Percentiles rank a stretch among this genome's conserved stretches.
Conservation (phyloP, 1,140 invertebrate genomes). For the Penaeus indicus region DNA sequence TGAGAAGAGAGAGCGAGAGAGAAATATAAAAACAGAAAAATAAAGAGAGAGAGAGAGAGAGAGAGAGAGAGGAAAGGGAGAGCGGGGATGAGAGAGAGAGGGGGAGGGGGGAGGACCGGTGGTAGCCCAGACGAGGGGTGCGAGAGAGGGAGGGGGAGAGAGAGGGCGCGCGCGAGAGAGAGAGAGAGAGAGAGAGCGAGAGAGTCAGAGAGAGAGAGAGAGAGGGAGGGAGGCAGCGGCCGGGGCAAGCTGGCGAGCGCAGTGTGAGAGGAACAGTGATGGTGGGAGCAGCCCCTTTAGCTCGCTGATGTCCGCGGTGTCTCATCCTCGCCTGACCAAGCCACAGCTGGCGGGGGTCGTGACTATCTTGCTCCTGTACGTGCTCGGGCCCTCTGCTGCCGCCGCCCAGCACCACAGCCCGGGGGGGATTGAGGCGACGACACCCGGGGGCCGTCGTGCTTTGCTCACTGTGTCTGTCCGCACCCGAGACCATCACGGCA, state of each 20-base stretch:
- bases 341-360: conserved; percentile 44
- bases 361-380: conserved; percentile 34
- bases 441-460: conserved; percentile 55
- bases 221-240: background rate
- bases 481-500: conserved; percentile 51
- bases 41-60: conserved; percentile 31
- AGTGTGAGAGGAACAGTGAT: conserved; percentile 57
- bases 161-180: background rate
- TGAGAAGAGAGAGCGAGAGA: background rate
- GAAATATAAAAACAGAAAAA: background rate
- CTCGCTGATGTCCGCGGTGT: conserved; percentile 50
- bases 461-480: conserved; percentile 45
- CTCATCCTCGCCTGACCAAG: conserved; percentile 27
- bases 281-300: conserved; percentile 26
- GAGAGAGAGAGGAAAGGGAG: background rate
- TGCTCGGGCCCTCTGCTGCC: background rate
- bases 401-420: conserved; percentile 40
- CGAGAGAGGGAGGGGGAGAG: background rate
- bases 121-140: background rate
- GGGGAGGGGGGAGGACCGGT: background rate
- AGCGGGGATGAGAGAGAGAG: background rate
- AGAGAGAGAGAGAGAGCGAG: background rate
- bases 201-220: background rate
- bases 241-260: background rate
- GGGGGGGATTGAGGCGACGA: conserved; percentile 12